Percentiles rank a stretch among this genome's conserved stretches.
These are phyloP conservation scores for Camponotus vicinus DNA, from an alignment of 1,140 invertebrate genomes.

Conservation along the genomic window DNA sequence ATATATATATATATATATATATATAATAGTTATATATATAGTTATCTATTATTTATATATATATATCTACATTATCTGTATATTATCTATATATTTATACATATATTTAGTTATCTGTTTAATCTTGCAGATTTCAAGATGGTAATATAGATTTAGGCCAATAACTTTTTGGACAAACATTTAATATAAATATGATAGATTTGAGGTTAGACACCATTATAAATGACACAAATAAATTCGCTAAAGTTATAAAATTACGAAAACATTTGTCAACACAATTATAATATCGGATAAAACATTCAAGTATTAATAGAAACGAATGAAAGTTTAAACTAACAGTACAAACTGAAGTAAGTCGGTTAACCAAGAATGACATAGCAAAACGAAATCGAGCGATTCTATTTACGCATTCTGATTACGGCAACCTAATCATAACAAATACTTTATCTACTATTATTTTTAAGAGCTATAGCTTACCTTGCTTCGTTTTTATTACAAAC, in stretches of 20 bases:
- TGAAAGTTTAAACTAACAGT: conserved; percentile 7
- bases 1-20: no score
- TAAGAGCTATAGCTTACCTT: conserved; percentile 52
- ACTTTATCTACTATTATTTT: conserved; percentile 9
- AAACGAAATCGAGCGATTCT: conserved; percentile 61
- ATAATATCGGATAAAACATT: not conserved
- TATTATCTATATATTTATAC: no score
- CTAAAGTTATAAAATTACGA: conserved; percentile 21
- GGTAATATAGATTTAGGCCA: not conserved
- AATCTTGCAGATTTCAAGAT: not conserved
- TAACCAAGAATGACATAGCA: conserved; percentile 79
- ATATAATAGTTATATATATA: no score
- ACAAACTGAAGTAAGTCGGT: conserved; percentile 51
- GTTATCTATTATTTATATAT: no score
- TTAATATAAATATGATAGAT: not conserved
- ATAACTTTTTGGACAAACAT: no score
- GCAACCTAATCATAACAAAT: not conserved
- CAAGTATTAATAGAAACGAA: not conserved
- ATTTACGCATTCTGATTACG: no score
- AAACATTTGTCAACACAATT: not conserved
- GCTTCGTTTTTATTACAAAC: conserved; percentile 43
- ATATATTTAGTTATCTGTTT: not conserved
- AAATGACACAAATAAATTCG: not conserved
- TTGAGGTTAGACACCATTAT: conserved; percentile 60
- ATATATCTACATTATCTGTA: no score